These are phyloP conservation scores for Montipora efflorescens DNA, from an alignment of 64 coral and sea anemone species.

Conservation along the genomic window DNA sequence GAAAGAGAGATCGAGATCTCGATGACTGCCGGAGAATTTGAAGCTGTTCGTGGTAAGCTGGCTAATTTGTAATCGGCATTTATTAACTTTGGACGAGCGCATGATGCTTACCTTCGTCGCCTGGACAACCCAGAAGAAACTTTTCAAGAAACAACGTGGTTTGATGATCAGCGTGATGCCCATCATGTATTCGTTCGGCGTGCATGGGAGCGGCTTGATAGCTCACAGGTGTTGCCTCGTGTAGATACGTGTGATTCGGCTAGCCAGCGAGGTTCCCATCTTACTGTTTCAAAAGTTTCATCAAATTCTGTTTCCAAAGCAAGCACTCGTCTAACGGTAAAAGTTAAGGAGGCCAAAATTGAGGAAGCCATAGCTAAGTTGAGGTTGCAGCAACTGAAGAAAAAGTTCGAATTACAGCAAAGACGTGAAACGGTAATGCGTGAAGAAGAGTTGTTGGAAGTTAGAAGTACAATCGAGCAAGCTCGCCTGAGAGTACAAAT, in stretches of 20 bases:
- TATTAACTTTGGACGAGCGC: not conserved
- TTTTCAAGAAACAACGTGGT: not conserved
- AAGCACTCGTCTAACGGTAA: not conserved
- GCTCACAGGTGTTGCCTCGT: not conserved
- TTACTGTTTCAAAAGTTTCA: not conserved
- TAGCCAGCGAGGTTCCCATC: not conserved
- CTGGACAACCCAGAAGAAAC: not conserved
- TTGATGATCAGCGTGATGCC: not conserved
- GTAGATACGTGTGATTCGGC: not conserved
- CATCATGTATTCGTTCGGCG: not conserved
- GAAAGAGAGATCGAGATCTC: not conserved
- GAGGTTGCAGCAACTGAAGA: constrained; percentile 3
- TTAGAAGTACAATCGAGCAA: not conserved
- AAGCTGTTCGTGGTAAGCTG: not conserved
- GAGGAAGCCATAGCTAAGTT: constrained; percentile 7
- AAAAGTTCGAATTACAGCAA: not conserved
- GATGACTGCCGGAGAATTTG: not conserved
- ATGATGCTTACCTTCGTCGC: no score
- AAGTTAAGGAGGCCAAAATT: not conserved
- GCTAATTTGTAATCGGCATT: constrained; percentile 3
- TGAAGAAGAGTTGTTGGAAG: constrained; percentile 8
- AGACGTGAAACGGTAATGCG: not conserved
- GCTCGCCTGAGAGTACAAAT: not conserved
- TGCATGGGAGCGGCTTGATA: not conserved
- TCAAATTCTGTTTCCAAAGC: not conserved